Percentiles rank a stretch among this genome's conserved stretches.
Conservation (phyloP, 2,113 vertebrate species). For the Callocephalon fimbriatum region DNA sequence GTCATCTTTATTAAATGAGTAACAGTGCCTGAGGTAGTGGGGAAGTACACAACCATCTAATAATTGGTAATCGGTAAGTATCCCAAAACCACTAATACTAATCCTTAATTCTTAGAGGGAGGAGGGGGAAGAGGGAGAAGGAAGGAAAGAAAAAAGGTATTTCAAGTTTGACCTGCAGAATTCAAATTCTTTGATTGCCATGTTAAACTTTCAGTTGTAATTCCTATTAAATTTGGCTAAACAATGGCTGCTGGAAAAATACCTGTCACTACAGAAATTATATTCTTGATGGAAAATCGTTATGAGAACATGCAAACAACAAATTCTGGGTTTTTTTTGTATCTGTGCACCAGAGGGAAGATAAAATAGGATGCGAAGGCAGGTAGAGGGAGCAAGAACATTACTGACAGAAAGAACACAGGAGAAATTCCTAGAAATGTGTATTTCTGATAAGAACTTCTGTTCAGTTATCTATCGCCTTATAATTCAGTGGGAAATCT, state of each 20-base stretch:
- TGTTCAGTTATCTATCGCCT: neutral
- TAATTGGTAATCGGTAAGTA: neutral
- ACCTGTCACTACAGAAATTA: neutral
- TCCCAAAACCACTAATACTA: neutral
- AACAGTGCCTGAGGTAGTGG: neutral
- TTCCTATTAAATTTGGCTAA: neutral
- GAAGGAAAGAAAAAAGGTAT: neutral
- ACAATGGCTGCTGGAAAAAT: neutral
- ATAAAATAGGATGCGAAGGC: neutral
- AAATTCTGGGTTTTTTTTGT: neutral
- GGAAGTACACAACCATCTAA: neutral
- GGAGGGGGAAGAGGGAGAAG: rapidly evolving
- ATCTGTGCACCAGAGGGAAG: neutral
- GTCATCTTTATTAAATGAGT: neutral
- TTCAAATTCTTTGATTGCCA: neutral
- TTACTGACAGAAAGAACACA: neutral
- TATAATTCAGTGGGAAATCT: neutral
- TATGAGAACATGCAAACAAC: neutral
- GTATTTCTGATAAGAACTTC: neutral
- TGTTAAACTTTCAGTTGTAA: neutral
- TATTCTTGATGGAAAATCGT: neutral
- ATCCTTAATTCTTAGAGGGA: neutral
- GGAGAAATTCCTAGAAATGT: neutral
- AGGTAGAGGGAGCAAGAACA: neutral
- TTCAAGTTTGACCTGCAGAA: neutral